Conservation (phyloP, 2,113 vertebrate species). For the Actenoides lindsayi region DNA sequence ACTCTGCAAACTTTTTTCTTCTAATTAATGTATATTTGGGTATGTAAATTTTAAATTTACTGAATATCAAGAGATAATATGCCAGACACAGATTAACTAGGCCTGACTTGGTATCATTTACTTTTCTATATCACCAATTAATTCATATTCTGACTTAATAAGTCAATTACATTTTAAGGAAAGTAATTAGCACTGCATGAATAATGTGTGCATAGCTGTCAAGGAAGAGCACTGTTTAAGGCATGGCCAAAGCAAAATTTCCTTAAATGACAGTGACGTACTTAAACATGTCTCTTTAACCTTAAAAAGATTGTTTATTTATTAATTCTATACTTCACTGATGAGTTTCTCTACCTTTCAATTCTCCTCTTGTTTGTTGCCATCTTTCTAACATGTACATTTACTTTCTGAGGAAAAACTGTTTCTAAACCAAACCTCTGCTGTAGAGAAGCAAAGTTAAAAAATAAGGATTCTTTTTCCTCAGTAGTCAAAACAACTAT, state of each 20-base stretch:
- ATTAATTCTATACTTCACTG: neutral
- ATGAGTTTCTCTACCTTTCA: neutral
- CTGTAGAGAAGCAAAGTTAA: neutral
- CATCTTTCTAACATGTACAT: neutral
- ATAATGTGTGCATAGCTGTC: slow-evolving; percentile 35
- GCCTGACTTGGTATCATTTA: slow-evolving; percentile 54
- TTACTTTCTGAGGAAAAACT: neutral
- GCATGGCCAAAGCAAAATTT: neutral
- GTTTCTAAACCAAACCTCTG: neutral
- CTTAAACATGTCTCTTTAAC: neutral
- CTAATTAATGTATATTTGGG: slow-evolving; percentile 3
- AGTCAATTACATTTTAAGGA: slow-evolving; percentile 42
- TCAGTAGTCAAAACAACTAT: neutral
- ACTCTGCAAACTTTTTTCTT: slow-evolving; percentile 31
- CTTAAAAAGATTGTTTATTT: neutral
- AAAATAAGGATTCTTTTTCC: neutral
- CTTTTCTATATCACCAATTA: slow-evolving; percentile 64
- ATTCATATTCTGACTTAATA: slow-evolving; percentile 66
- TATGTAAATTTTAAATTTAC: slow-evolving; percentile 18
- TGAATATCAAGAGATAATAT: slow-evolving; percentile 49
- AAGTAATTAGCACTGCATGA: slow-evolving; percentile 65
- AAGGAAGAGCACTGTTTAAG: slow-evolving; percentile 39
- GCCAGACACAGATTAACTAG: slow-evolving; percentile 40
- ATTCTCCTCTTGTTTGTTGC: neutral
- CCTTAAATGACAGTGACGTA: neutral